These are phyloP conservation scores for Drosophila azteca DNA, from an alignment of 1,140 invertebrate species.

Conservation along the genomic window DNA sequence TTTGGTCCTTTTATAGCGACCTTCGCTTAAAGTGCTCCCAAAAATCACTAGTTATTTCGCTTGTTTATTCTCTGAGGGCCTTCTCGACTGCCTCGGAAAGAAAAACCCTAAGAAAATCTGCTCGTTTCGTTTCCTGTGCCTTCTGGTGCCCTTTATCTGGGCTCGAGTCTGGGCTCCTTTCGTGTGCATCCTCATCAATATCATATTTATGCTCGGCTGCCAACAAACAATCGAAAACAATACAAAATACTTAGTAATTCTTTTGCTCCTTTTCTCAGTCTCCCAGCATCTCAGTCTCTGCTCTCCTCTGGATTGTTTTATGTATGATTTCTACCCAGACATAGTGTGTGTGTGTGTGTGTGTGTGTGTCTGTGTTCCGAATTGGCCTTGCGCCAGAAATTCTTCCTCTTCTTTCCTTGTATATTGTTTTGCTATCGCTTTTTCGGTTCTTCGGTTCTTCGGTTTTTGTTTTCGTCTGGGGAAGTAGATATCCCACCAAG, in stretches of 20 bases:
- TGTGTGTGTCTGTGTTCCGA: constrained; percentile 24
- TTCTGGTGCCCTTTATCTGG: no score
- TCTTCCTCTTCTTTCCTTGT: constrained; percentile 50
- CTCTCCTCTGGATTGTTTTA: constrained; percentile 51
- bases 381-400: constrained; percentile 77
- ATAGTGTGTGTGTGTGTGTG: constrained; percentile 11
- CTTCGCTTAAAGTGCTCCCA: no score
- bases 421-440: constrained; percentile 56
- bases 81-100: no score
- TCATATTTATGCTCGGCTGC: constrained; percentile 77
- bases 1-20: no score
- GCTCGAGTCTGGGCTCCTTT: background rate
- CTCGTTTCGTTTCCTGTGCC: no score
- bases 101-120: no score
- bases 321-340: constrained; percentile 41
- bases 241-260: constrained; percentile 79
- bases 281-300: background rate
- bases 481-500: constrained; percentile 38
- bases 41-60: no score
- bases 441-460: constrained; percentile 29
- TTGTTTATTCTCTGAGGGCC: no score
- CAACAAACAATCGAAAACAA: constrained; percentile 80
- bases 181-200: constrained; percentile 71
- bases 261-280: constrained; percentile 40
- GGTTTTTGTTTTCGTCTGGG: constrained; percentile 61